These are phyloP conservation scores for Leptarthrus brevirostris DNA, from an alignment of 2,888 invertebrate species.

Conservation along the genomic window DNA sequence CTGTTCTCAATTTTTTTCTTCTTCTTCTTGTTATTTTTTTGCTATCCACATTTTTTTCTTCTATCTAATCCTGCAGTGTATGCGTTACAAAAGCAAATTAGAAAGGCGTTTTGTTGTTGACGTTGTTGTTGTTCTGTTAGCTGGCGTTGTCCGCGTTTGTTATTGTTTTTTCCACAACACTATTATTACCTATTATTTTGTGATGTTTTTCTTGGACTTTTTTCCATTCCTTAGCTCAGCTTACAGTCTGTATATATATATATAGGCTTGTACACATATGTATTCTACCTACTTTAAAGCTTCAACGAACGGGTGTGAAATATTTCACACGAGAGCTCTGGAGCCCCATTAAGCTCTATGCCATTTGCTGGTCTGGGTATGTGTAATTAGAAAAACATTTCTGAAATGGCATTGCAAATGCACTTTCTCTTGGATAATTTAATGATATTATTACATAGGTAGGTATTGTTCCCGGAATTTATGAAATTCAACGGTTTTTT, in stretches of 20 bases:
- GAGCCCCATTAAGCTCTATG: neutral
- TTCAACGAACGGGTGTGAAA: slow-evolving; percentile 12
- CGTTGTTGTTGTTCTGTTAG: slow-evolving; percentile 1
- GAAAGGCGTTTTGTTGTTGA: slow-evolving; percentile 30
- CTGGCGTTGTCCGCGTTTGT: slow-evolving; percentile 24
- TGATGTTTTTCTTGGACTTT: slow-evolving; percentile 23
- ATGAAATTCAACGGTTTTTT: neutral
- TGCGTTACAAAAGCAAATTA: slow-evolving; percentile 27
- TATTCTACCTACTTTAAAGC: slow-evolving; percentile 8
- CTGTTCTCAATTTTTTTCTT: slow-evolving; percentile 31
- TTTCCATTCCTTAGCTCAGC: neutral
- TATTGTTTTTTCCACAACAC: slow-evolving; percentile 34
- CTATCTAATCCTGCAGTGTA: neutral
- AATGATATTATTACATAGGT: slow-evolving; percentile 25
- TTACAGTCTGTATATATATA: too few species aligned
- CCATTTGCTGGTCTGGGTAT: neutral
- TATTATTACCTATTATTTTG: slow-evolving; percentile 43
- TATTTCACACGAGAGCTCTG: slow-evolving; percentile 19
- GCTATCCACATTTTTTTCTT: neutral
- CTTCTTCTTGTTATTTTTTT: slow-evolving; percentile 4
- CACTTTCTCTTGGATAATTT: slow-evolving; percentile 44
- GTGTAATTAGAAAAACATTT: slow-evolving; percentile 34
- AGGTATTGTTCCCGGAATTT: slow-evolving; percentile 21
- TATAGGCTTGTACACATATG: neutral
- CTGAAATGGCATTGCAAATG: slow-evolving; percentile 41